Conservation (phyloP, 2,797 vertebrate genomes). For the Kryptopterus vitreolus region DNA sequence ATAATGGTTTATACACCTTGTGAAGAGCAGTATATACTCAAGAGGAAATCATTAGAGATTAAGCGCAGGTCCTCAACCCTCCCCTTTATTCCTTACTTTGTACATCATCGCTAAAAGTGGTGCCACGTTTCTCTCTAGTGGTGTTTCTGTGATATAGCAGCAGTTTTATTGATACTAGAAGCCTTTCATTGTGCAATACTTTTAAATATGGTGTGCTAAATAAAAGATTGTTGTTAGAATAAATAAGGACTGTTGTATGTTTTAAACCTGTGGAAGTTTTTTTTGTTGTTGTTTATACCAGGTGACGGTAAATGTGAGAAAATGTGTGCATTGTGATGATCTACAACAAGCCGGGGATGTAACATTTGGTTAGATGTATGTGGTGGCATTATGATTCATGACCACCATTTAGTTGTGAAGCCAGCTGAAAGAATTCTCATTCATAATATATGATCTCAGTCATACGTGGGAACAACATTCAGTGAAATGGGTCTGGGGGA, state of each 20-base stretch:
- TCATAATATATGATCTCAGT: neutral
- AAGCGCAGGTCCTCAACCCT: neutral
- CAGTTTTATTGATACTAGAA: neutral
- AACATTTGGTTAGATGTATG: neutral
- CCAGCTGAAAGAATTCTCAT: neutral
- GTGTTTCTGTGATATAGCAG: constrained; percentile 21
- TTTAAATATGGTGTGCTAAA: neutral
- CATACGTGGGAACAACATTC: neutral
- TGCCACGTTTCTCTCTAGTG: constrained; percentile 47
- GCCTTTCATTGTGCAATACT: no score
- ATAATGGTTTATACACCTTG: constrained; percentile 1
- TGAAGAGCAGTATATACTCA: constrained; percentile 20
- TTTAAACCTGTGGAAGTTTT: neutral
- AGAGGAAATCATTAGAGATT: constrained; percentile 6
- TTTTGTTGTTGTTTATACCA: no score
- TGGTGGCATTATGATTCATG: neutral
- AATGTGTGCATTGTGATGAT: neutral
- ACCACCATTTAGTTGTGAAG: neutral
- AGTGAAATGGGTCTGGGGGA: neutral
- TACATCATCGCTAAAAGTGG: constrained; percentile 10
- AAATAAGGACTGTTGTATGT: neutral
- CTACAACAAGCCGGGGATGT: neutral
- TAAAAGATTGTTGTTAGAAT: neutral
- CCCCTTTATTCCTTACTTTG: neutral
- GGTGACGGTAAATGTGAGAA: neutral